Conservation (phyloP, 2,797 vertebrate genomes). For the Calcarius lapponicus region DNA sequence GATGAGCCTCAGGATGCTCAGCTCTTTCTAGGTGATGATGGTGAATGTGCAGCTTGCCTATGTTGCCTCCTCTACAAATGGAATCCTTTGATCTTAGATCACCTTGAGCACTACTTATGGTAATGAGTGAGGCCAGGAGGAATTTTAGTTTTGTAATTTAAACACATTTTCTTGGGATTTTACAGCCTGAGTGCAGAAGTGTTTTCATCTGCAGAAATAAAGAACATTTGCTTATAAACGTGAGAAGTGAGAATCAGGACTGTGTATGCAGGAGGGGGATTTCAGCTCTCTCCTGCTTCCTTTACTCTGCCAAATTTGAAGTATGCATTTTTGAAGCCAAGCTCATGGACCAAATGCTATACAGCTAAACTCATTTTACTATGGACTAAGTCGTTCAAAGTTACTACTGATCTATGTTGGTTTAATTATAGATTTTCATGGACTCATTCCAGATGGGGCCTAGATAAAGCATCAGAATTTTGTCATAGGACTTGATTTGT, state of each 20-base stretch:
- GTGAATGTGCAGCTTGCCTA: background rate
- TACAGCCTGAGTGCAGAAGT: conserved; percentile 1
- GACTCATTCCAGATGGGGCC: conserved; percentile 27
- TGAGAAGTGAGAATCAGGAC: conserved; percentile 2
- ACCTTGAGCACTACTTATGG: background rate
- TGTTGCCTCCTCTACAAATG: background rate
- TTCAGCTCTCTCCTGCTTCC: conserved; percentile 23
- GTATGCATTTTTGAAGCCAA: conserved; percentile 33
- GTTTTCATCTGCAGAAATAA: conserved; percentile 36
- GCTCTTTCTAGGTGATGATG: background rate
- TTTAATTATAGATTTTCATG: conserved; percentile 53
- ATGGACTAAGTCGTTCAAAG: conserved; percentile 8
- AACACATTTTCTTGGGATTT: background rate
- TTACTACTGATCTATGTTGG: conserved; percentile 36
- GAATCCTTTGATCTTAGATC: background rate
- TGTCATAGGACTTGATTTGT: conserved; percentile 24
- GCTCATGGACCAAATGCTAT: conserved; percentile 30
- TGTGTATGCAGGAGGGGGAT: background rate
- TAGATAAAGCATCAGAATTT: conserved; percentile 34
- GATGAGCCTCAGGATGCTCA: background rate
- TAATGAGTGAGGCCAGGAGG: background rate
- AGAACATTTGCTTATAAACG: conserved; percentile 7
- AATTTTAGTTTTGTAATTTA: conserved; percentile 2
- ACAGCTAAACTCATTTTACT: conserved; percentile 38
- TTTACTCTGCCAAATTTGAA: conserved; percentile 30